A percentile compares a stretch with the other conserved stretches of the same genome.
Evolutionary conservation across 1,140 invertebrate genomes (phyloP).

Genomic region (Epicauta chinensis): DNA sequence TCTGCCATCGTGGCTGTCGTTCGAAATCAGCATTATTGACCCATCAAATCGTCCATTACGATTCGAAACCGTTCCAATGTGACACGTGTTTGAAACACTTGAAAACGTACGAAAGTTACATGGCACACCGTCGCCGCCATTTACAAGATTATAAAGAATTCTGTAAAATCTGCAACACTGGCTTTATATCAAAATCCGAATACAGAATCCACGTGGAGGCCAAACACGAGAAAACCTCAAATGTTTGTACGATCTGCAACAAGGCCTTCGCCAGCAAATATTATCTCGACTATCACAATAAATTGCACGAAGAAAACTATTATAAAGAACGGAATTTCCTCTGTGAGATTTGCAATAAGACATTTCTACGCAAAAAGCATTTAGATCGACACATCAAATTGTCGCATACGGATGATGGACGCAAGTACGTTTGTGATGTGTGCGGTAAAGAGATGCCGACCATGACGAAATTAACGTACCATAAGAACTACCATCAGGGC

Average conservation of each 20-base stretch:
- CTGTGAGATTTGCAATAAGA: slow-evolving; percentile 45
- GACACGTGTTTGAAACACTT: slow-evolving; percentile 43
- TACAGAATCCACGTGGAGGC: no score
- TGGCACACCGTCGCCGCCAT: slow-evolving; percentile 43
- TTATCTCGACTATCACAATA: slow-evolving; percentile 27
- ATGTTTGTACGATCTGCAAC: slow-evolving; percentile 33
- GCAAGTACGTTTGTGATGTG: slow-evolving; percentile 11
- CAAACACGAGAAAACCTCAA: neutral
- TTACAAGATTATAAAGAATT: slow-evolving; percentile 44
- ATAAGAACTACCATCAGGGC: slow-evolving; percentile 43
- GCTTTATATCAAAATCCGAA: no score
- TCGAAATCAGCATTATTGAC: slow-evolving; percentile 43
- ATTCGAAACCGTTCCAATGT: slow-evolving; percentile 47
- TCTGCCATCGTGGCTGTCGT: slow-evolving; percentile 42
- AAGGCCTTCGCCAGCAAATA: slow-evolving; percentile 30
- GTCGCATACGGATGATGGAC: slow-evolving; percentile 3
- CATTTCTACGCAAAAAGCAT: slow-evolving; percentile 27
- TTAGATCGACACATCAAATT: slow-evolving; percentile 24
- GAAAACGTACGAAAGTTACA: no score
- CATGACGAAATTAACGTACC: neutral
- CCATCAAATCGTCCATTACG: slow-evolving; percentile 40
- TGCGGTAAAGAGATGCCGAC: slow-evolving; percentile 5
- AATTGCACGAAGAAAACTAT: slow-evolving; percentile 21
- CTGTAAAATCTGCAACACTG: no score
- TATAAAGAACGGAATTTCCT: slow-evolving; percentile 41